Conservation (phyloP, 1,140 invertebrate species). For the Chironomus striatipennis region DNA sequence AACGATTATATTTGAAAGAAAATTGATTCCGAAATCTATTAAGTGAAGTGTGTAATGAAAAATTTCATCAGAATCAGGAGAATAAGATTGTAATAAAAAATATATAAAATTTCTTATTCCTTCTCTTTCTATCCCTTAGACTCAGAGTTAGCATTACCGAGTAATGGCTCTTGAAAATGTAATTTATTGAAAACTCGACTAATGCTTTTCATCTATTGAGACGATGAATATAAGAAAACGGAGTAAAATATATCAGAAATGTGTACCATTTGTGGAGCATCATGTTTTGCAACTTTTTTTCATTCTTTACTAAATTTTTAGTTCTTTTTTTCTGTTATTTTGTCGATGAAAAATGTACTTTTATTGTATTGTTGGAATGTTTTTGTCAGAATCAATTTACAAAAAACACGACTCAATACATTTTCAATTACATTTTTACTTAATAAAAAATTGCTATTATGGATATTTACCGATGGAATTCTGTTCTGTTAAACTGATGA, state of each 20-base stretch:
- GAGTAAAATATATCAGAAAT: not conserved
- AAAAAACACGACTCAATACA: conserved; percentile 23
- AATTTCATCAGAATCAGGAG: no score
- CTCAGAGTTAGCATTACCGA: not conserved
- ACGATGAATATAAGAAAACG: not conserved
- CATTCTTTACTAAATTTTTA: not conserved
- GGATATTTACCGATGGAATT: not conserved
- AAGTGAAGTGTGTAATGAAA: no score
- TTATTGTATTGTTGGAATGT: conserved; percentile 17
- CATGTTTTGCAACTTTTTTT: conserved; percentile 11
- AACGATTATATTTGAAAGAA: no score
- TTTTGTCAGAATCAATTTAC: conserved; percentile 22
- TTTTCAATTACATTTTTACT: conserved; percentile 12
- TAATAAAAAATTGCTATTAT: conserved; percentile 2
- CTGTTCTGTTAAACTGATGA: not conserved
- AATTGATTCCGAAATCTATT: no score
- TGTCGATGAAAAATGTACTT: conserved; percentile 16
- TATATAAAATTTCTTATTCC: no score
- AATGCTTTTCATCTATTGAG: conserved; percentile 8
- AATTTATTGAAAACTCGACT: conserved; percentile 17
- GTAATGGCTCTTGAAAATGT: conserved; percentile 16
- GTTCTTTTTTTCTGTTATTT: not conserved
- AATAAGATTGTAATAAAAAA: no score
- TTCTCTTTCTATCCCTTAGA: no score
- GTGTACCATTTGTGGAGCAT: conserved; percentile 10